Evolutionary conservation across 1,140 invertebrate genomes (phyloP).

Genomic region (Ostrea edulis): DNA sequence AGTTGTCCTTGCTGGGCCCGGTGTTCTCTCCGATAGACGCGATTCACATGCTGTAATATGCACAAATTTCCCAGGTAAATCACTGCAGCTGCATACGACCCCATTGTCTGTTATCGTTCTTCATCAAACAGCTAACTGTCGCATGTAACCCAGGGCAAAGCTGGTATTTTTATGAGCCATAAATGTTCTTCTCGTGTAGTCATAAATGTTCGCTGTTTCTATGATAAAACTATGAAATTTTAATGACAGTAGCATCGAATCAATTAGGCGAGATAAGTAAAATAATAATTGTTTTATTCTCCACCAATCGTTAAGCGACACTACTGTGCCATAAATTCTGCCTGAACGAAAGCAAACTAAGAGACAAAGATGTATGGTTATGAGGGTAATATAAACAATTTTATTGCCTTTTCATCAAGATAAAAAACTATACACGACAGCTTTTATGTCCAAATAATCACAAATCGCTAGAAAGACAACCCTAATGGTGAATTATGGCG

Average conservation of each 20-base stretch:
- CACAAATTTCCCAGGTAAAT: conserved; percentile 14
- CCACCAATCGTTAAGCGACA: conserved; percentile 30
- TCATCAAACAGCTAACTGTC: conserved; percentile 8
- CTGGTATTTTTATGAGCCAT: conserved; percentile 21
- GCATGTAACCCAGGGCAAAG: background rate
- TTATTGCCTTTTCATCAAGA: conserved; percentile 37
- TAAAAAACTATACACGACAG: conserved; percentile 39
- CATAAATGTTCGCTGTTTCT: conserved; percentile 32
- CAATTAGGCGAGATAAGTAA: conserved; percentile 37
- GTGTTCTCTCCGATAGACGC: conserved; percentile 23
- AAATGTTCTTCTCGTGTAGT: conserved; percentile 26
- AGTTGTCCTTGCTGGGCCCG: background rate
- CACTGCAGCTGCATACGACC: background rate
- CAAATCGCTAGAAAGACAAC: conserved; percentile 36
- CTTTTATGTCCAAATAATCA: conserved; percentile 38
- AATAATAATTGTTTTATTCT: conserved; percentile 39
- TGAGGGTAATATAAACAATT: conserved; percentile 39
- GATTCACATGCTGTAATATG: background rate
- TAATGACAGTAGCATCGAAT: conserved; percentile 30
- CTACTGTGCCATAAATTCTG: conserved; percentile 14
- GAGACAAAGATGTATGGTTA: conserved; percentile 38
- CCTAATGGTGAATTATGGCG: conserved; percentile 34
- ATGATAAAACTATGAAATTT: conserved; percentile 38
- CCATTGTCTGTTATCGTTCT: conserved; percentile 3
- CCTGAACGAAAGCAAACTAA: conserved; percentile 28